A percentile compares a stretch with the other conserved stretches of the same genome.
Evolutionary conservation across 1,140 invertebrate species (phyloP).

Genomic region (Octopus sinensis): DNA sequence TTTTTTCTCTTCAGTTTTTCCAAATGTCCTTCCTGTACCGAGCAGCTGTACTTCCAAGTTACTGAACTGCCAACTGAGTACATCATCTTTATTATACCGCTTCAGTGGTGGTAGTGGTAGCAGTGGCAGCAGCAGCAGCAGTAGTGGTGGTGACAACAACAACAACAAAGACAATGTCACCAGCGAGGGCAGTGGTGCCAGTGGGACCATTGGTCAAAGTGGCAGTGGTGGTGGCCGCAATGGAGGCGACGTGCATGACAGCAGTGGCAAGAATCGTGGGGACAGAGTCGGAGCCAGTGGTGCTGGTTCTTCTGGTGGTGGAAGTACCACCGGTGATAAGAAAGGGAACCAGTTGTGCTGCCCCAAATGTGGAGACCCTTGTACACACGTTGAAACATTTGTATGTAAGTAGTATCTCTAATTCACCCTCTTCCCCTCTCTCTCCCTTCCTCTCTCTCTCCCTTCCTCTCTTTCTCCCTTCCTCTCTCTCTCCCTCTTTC

Average conservation of each 20-base stretch:
- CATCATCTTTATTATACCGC: too few relatives aligned
- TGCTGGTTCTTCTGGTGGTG: constrained; percentile 20
- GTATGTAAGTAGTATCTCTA: constrained; percentile 69
- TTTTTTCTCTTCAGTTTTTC: too few relatives aligned
- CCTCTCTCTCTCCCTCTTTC: neutral
- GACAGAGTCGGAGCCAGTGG: constrained; percentile 26
- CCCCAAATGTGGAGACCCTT: constrained; percentile 93
- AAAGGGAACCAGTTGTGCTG: constrained; percentile 70
- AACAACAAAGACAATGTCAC: neutral
- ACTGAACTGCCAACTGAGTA: too few relatives aligned
- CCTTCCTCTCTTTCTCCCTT: neutral
- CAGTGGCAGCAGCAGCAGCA: neutral
- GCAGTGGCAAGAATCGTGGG: constrained; percentile 7
- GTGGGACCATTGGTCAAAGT: too few relatives aligned
- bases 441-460: neutral
- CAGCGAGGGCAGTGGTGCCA: neutral
- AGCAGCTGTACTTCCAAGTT: too few relatives aligned
- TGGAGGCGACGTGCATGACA: neutral
- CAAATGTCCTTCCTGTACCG: too few relatives aligned
- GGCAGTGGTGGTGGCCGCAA: too few relatives aligned
- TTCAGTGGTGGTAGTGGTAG: neutral
- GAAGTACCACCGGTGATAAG: constrained; percentile 30
- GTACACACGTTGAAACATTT: constrained; percentile 93
- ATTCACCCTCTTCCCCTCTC: neutral
- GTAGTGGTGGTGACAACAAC: neutral